Percentiles rank a stretch among this genome's conserved stretches.
Conservation (phyloP, 2,888 invertebrate species). For the Xylophagus ater region DNA sequence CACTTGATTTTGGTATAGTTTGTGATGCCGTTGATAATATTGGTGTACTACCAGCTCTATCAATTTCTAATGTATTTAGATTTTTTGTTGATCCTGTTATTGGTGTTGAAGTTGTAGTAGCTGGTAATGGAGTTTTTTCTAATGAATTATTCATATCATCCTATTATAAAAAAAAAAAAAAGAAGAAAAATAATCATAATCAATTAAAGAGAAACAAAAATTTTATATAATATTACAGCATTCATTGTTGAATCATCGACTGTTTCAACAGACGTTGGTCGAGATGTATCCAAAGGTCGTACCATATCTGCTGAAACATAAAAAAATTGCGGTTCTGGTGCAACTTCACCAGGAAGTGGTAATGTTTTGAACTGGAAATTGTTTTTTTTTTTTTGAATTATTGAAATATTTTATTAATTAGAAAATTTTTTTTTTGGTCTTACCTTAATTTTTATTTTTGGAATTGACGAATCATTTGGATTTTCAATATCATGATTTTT, state of each 20-base stretch:
- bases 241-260: slow-evolving; percentile 29
- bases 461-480: slow-evolving; percentile 39
- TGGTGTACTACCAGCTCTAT: too few species aligned
- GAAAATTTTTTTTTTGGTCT: slow-evolving; percentile 8
- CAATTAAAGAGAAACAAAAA: slow-evolving; percentile 15
- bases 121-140: slow-evolving; percentile 8
- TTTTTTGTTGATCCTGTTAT: slow-evolving; percentile 23
- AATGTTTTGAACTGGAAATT: slow-evolving; percentile 30
- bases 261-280: slow-evolving; percentile 37
- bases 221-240: slow-evolving; percentile 9
- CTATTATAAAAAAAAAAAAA: slow-evolving; percentile 5
- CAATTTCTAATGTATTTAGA: slow-evolving; percentile 22
- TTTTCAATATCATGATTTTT: slow-evolving; percentile 56
- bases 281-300: slow-evolving; percentile 34
- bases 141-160: slow-evolving; percentile 13
- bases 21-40: slow-evolving; percentile 9
- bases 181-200: too few species aligned
- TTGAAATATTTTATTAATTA: slow-evolving; percentile 5
- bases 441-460: slow-evolving; percentile 73
- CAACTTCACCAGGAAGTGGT: slow-evolving; percentile 47
- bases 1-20: slow-evolving; percentile 7
- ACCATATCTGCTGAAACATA: slow-evolving; percentile 55
- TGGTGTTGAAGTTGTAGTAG: slow-evolving; percentile 16
- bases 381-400: not conserved
- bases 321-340: slow-evolving; percentile 70